Percentiles rank a stretch among this genome's conserved stretches.
Evolutionary conservation across 2,113 vertebrate genomes (phyloP).

Genomic region (Micromys minutus): DNA sequence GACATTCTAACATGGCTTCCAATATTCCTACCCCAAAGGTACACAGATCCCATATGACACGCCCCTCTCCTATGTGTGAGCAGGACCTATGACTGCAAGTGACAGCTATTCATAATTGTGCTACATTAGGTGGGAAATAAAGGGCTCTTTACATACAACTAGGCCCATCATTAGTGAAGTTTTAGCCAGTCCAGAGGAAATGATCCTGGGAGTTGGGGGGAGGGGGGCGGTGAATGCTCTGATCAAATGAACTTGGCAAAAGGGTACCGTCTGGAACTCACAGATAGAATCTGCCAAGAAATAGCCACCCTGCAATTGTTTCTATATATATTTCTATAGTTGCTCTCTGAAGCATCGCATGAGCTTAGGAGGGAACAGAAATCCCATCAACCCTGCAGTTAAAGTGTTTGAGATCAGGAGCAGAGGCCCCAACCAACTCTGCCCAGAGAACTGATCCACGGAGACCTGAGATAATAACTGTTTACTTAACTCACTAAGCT

Average conservation of each 20-base stretch:
- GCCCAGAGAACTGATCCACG: not conserved
- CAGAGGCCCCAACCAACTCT: not conserved
- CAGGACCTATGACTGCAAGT: not conserved
- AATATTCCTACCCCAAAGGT: not conserved
- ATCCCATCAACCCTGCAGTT: not conserved
- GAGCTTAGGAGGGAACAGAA: not conserved
- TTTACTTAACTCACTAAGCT: conserved; percentile 1
- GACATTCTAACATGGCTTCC: not conserved
- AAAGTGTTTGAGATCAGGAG: not conserved
- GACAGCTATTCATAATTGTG: not conserved
- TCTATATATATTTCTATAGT: too few relatives aligned
- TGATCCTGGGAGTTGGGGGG: too few relatives aligned
- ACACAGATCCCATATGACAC: not conserved
- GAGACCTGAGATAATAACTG: not conserved
- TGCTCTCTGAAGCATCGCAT: not conserved
- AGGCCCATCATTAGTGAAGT: not conserved
- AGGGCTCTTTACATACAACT: not conserved
- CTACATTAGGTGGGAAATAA: not conserved
- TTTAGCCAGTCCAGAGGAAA: not conserved
- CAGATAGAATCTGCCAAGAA: not conserved
- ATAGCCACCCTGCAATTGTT: not conserved
- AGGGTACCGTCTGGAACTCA: not conserved
- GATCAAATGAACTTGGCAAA: not conserved
- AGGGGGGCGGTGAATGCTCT: not conserved
- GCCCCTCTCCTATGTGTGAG: not conserved